Base-by-base conservation (phyloP, 2,888 invertebrate species). In the Pomacea canaliculata region DNA sequence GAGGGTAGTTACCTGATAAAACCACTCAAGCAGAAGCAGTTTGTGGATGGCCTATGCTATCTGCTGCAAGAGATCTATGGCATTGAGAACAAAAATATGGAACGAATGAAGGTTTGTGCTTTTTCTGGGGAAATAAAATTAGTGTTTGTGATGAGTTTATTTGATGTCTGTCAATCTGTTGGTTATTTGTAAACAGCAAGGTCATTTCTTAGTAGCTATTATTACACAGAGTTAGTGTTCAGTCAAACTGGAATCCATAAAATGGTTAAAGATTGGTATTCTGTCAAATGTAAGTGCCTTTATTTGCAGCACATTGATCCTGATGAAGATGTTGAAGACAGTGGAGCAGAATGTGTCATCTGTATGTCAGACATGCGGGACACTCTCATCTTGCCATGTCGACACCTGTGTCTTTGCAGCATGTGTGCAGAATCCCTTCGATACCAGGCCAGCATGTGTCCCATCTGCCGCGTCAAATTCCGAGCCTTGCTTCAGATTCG, bases 331-430 rank as follows among this genome's bases (percentile, higher is more conserved):
- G 73, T 86, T 13, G 91, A 91, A 51, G 90, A 90, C 81, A 89
- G 86, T 78, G 97, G 98, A 1, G 96, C 97, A 0, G 99, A 99
- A 91, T 99, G 99, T 92, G 98, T 99, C 62, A 99, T 99, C 89
- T 99, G 99, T 91, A 98, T 99, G 98, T 97, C 97, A 86, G 99
- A 99, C 90, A 95, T 97, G 27, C 93, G 99, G 7, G 99, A 99
- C 91, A 99, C 99, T 0, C 93, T 99, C 73, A 99, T 99, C 86
- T 93, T 99, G 86, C 99, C 99, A 0, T 99, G 99, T 90, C 93
- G 97, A 56, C 99, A 99, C 92, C 93, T 99, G 75, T 99, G 99
- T 90, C 92, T 99, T 80, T 99, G 99, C 91, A 97, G 97, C 92
- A 95, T 96, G 0, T 99, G 99, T 92, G 99, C 99, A 0, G 98